These are phyloP conservation scores for Heteronetta atricapilla DNA, from an alignment of 2,113 vertebrate species.

Conservation along the genomic window DNA sequence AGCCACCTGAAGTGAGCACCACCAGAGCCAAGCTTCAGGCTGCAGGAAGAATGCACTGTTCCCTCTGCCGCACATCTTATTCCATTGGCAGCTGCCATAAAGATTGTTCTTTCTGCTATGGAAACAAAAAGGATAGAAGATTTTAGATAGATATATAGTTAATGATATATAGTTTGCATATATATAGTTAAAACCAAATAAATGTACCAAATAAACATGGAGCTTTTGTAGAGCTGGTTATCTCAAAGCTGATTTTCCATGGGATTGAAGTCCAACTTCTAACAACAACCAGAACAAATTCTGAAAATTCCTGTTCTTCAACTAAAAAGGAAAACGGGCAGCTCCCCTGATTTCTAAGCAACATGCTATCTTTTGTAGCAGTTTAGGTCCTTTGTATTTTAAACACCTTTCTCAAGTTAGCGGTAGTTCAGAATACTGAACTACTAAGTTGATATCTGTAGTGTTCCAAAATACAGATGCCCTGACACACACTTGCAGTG, in stretches of 20 bases:
- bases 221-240: not conserved
- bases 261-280: not conserved
- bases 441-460: not conserved
- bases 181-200: not conserved
- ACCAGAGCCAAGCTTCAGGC: not conserved
- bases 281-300: not conserved
- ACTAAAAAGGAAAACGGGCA: not conserved
- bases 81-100: not conserved
- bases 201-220: not conserved
- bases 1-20: not conserved
- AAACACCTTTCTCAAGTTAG: not conserved
- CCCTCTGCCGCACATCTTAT: not conserved
- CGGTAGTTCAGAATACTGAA: not conserved
- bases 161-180: too few relatives aligned
- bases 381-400: not conserved
- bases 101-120: not conserved
- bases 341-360: not conserved
- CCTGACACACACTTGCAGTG: fast-evolving
- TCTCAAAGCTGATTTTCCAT: not conserved
- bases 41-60: not conserved
- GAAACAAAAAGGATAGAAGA: not conserved
- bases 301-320: not conserved
- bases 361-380: not conserved
- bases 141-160: not conserved
- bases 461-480: not conserved